These are phyloP conservation scores for Sardina pilchardus DNA, from an alignment of 2,113 vertebrate genomes.

Conservation along the genomic window DNA sequence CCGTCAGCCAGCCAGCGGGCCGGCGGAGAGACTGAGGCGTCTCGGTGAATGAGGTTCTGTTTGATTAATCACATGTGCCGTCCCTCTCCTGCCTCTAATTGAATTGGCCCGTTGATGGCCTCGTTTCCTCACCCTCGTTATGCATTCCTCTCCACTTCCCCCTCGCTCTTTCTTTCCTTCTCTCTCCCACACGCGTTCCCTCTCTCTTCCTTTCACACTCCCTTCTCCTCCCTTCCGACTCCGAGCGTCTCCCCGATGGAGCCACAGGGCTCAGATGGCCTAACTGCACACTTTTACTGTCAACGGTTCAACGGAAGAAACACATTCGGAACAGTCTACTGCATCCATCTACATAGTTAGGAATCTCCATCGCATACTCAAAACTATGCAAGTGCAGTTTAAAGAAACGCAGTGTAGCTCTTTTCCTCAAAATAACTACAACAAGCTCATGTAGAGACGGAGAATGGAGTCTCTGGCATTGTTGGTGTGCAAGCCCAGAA, in stretches of 20 bases:
- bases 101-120: constrained; percentile 50
- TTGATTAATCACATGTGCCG: constrained; percentile 50
- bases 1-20: not conserved
- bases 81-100: constrained; percentile 41
- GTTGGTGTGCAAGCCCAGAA: too few relatives aligned
- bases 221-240: not conserved
- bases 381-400: too few relatives aligned
- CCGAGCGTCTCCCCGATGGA: not conserved
- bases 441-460: too few relatives aligned
- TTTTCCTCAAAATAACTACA: too few relatives aligned
- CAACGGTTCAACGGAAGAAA: not conserved
- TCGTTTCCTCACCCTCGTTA: constrained; percentile 38
- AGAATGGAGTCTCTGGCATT: too few relatives aligned
- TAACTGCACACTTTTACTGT: not conserved
- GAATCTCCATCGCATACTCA: not conserved
- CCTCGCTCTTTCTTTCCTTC: not conserved
- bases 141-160: constrained; percentile 40
- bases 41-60: constrained; percentile 26
- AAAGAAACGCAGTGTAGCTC: too few relatives aligned
- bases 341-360: not conserved
- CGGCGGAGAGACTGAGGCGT: not conserved
- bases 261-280: not conserved
- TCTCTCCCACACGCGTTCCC: not conserved
- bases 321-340: not conserved
- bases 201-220: not conserved